Evolutionary conservation across 2,888 invertebrate genomes (phyloP).

Genomic region (Archips crataeganus): DNA sequence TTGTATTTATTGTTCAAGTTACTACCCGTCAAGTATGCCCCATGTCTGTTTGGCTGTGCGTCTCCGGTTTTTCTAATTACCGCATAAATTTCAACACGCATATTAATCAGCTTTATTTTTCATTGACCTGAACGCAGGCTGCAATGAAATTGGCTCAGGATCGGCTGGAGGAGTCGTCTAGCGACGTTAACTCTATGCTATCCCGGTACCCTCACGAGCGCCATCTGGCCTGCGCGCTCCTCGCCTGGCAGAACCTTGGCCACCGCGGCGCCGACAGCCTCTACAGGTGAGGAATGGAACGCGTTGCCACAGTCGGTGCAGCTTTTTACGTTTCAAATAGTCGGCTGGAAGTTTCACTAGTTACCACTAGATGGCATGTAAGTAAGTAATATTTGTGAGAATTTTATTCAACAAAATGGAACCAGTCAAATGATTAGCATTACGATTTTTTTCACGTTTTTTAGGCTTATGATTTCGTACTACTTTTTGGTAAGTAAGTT

Average conservation of each 20-base stretch:
- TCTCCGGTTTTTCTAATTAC: neutral
- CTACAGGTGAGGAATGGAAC: slow-evolving; percentile 56
- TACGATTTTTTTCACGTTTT: too few relatives aligned
- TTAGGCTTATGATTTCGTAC: too few relatives aligned
- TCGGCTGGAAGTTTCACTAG: neutral
- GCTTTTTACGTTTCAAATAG: neutral
- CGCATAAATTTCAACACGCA: too few relatives aligned
- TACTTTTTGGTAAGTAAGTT: too few relatives aligned
- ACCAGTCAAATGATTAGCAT: too few relatives aligned
- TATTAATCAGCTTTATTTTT: neutral
- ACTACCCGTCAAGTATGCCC: too few relatives aligned
- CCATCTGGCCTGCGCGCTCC: slow-evolving; percentile 70
- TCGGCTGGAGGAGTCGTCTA: slow-evolving; percentile 53
- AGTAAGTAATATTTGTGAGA: neutral
- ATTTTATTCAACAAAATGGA: neutral
- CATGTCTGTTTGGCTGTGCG: too few relatives aligned
- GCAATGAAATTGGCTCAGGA: slow-evolving; percentile 57
- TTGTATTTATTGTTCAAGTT: too few relatives aligned
- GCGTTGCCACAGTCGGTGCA: neutral
- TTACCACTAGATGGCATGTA: neutral
- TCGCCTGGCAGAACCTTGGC: slow-evolving; percentile 78
- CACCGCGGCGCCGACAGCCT: slow-evolving; percentile 66
- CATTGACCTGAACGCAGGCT: slow-evolving; percentile 47
- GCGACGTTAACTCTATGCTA: slow-evolving; percentile 50
- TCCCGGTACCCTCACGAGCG: slow-evolving; percentile 60